These are phyloP conservation scores for Camponotus vicinus DNA, from an alignment of 1,140 invertebrate genomes.

Conservation along the genomic window DNA sequence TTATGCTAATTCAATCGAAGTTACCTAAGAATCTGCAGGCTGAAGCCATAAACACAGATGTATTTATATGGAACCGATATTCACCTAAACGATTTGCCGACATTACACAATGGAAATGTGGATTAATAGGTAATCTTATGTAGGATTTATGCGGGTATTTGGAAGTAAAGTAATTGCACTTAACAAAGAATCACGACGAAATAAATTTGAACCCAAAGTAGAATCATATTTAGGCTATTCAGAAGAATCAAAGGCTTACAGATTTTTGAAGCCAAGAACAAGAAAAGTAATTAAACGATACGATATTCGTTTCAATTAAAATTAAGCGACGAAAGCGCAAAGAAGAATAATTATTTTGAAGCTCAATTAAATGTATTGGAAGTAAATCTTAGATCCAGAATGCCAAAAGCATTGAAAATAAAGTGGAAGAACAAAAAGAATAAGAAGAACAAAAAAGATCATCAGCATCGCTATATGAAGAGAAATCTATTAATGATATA, in stretches of 20 bases:
- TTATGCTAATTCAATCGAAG: neutral
- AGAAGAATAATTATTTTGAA: no score
- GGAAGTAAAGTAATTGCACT: conserved; percentile 67
- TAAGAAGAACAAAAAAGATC: no score
- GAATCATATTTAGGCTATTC: conserved; percentile 19
- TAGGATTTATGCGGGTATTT: conserved; percentile 73
- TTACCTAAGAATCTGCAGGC: neutral
- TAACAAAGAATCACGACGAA: conserved; percentile 19
- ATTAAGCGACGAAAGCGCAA: no score
- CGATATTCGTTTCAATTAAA: conserved; percentile 3
- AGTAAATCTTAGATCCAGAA: no score
- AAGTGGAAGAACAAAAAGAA: no score
- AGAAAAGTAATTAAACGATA: neutral
- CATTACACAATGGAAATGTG: conserved; percentile 60
- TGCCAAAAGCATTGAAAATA: no score
- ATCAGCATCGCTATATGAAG: no score
- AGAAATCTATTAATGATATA: no score
- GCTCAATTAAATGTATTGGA: no score
- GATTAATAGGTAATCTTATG: conserved; percentile 34
- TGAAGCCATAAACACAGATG: neutral
- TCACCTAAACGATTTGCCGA: conserved; percentile 43
- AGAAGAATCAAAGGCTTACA: conserved; percentile 34
- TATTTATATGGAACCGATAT: conserved; percentile 23
- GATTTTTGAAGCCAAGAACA: conserved; percentile 11
- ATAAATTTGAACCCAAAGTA: conserved; percentile 70